Percentiles rank a stretch among this genome's conserved stretches.
Conservation (phyloP, 1,140 invertebrate species). For the Babylonia areolata region DNA sequence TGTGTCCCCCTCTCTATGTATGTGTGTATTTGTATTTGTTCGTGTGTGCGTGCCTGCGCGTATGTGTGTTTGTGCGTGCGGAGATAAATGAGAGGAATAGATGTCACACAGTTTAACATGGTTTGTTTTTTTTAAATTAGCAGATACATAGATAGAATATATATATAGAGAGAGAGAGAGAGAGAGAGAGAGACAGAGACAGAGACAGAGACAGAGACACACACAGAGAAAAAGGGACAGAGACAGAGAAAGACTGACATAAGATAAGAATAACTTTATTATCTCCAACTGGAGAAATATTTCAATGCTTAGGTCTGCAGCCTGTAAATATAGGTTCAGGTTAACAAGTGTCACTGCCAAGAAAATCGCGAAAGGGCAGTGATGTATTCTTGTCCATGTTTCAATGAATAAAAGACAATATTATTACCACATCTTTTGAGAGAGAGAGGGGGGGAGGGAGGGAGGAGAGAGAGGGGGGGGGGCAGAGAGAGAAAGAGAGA, state of each 20-base stretch:
- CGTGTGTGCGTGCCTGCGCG: not conserved
- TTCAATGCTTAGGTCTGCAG: too few relatives aligned
- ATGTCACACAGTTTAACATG: too few relatives aligned
- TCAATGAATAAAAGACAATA: too few relatives aligned
- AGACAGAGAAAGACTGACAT: not conserved
- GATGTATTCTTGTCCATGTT: too few relatives aligned
- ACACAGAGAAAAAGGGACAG: not conserved
- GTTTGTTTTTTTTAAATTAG: not conserved
- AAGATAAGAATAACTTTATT: too few relatives aligned
- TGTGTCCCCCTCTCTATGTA: not conserved
- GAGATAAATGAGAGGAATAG: too few relatives aligned
- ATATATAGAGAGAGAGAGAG: not conserved
- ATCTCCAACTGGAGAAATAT: too few relatives aligned
- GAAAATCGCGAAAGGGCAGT: too few relatives aligned
- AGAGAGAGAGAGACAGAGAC: not conserved
- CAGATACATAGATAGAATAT: not conserved
- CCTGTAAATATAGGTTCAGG: too few relatives aligned
- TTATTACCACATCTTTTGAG: too few relatives aligned
- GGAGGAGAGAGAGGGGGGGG: not conserved
- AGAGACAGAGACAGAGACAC: not conserved
- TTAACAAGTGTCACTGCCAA: too few relatives aligned
- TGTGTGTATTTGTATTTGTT: not conserved
- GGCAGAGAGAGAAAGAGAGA: not conserved
- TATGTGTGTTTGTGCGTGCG: conserved; percentile 1
- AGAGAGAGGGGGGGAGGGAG: not conserved